A percentile compares a stretch with the other conserved stretches of the same genome.
Evolutionary conservation across 2,888 invertebrate genomes (phyloP).

Genomic region (Plemyria rubiginata): DNA sequence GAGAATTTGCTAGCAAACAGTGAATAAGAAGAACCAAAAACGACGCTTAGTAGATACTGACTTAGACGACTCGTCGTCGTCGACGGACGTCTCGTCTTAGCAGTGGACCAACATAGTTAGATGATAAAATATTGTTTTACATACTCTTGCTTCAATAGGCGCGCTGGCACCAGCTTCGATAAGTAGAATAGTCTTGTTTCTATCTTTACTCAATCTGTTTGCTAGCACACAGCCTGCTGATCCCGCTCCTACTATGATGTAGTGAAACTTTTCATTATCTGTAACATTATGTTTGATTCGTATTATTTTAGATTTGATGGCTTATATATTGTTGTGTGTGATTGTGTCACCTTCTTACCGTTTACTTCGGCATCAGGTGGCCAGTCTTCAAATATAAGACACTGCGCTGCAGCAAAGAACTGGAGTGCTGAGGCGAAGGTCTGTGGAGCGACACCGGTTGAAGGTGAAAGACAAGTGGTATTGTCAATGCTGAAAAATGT

Average conservation of each 20-base stretch:
- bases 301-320: no score
- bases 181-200: slow-evolving; percentile 35
- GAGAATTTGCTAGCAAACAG: no score
- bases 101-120: no score
- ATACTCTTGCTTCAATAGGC: slow-evolving; percentile 36
- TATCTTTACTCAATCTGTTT: slow-evolving; percentile 77
- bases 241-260: slow-evolving; percentile 84
- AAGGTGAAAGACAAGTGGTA: neutral
- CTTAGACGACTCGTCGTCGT: no score
- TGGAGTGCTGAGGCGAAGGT: slow-evolving; percentile 49
- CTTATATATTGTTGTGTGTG: neutral
- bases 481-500: neutral
- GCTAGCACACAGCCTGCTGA: slow-evolving; percentile 85
- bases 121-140: neutral
- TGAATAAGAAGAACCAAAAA: no score
- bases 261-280: slow-evolving; percentile 65
- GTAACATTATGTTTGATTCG: slow-evolving; percentile 9
- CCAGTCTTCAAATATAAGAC: slow-evolving; percentile 33
- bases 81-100: no score
- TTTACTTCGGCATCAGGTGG: slow-evolving; percentile 30
- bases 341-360: slow-evolving; percentile 22
- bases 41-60: no score
- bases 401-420: slow-evolving; percentile 48
- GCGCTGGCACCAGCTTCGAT: slow-evolving; percentile 44
- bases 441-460: slow-evolving; percentile 8